A percentile compares a stretch with the other conserved stretches of the same genome.
These are phyloP conservation scores for Galaxias olidus DNA, from an alignment of 2,797 vertebrate species.

Conservation along the genomic window DNA sequence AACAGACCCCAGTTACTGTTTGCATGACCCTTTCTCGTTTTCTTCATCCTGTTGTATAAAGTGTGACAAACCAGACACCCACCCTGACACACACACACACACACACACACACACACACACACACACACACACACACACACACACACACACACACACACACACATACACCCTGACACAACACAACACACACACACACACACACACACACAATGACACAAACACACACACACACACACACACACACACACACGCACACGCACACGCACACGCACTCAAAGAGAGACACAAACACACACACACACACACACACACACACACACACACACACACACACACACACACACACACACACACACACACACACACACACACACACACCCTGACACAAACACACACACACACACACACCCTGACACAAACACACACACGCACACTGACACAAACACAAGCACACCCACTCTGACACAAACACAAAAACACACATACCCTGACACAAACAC, in stretches of 20 bases:
- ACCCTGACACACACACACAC: constrained; percentile 10
- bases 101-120: constrained; percentile 35
- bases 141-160: constrained; percentile 35
- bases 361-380: constrained; percentile 27
- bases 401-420: neutral
- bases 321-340: constrained; percentile 36
- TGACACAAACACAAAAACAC: constrained; percentile 20
- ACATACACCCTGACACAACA: neutral
- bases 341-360: constrained; percentile 14
- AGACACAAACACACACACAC: constrained; percentile 47
- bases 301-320: constrained; percentile 1
- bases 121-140: constrained; percentile 16
- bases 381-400: constrained; percentile 25
- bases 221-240: constrained; percentile 5
- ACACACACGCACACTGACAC: constrained; percentile 36
- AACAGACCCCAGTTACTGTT: constrained; percentile 23
- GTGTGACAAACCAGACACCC: constrained; percentile 40
- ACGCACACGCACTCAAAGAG: too few species aligned
- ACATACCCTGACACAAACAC: constrained; percentile 50
- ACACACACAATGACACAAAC: constrained; percentile 45
- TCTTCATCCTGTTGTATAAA: constrained; percentile 45
- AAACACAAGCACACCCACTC: constrained; percentile 5
- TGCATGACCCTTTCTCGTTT: constrained; percentile 39
- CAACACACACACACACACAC: too few species aligned
- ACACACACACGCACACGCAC: constrained; percentile 36